These are phyloP conservation scores for Rhagium mordax DNA, from an alignment of 2,888 invertebrate genomes.

Conservation along the genomic window DNA sequence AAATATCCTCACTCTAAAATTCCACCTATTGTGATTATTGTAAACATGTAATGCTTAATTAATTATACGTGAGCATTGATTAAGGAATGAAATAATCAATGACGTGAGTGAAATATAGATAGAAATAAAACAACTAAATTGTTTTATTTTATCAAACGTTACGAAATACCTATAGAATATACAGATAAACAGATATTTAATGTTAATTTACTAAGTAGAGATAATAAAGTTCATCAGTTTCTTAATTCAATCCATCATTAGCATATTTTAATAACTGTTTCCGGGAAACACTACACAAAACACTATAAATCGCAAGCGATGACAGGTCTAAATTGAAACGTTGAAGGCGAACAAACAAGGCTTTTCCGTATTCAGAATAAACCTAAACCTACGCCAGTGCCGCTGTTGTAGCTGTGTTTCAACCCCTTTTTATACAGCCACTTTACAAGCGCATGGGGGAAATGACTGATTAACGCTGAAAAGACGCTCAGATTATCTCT, in stretches of 20 bases:
- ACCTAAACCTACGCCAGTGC: constrained; percentile 4
- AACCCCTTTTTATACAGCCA: constrained; percentile 29
- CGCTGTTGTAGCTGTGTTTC: background rate
- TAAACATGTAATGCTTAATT: too few species aligned
- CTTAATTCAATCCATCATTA: constrained; percentile 7
- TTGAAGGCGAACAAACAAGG: background rate
- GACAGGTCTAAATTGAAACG: constrained; percentile 11
- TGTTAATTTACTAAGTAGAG: background rate
- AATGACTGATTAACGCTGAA: constrained; percentile 37
- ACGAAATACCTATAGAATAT: too few species aligned
- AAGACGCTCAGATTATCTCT: constrained; percentile 36
- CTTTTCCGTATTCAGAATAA: background rate
- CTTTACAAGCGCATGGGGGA: constrained; percentile 33
- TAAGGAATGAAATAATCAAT: too few species aligned
- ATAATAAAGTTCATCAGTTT: background rate
- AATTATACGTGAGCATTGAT: too few species aligned
- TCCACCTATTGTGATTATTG: too few species aligned
- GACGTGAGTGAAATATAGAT: too few species aligned
- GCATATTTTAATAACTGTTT: constrained; percentile 17
- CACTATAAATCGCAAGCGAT: constrained; percentile 12
- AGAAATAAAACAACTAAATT: too few species aligned
- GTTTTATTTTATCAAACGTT: too few species aligned
- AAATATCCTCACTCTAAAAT: too few species aligned
- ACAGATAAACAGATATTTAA: background rate
- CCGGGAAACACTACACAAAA: constrained; percentile 5